Evolutionary conservation across 1,140 invertebrate genomes (phyloP), one percentile per base, ranked within the genome.

Genomic region (Triops cancriformis): DNA sequence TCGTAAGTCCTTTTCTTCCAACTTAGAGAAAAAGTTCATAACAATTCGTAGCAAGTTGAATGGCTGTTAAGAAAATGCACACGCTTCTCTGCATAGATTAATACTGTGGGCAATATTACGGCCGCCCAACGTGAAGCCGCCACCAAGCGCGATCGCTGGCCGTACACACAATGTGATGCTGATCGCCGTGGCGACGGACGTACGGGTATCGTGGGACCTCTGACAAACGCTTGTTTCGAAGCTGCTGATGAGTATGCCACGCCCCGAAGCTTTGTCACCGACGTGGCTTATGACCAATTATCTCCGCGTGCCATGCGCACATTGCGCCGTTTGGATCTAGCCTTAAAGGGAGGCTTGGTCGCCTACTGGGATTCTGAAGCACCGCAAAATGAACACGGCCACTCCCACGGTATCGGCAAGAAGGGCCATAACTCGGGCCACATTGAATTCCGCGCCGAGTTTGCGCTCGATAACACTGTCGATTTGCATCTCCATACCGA

Each of bases 281-380:
- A 80, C 31, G 51, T 79, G 42, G 7, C 80, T 11, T 80, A 80
- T 74, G 76, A 31, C 31, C 73, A 80, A 51, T 41, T 80, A n/a
- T 79, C 79, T 45, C 41, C 74, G 23, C 77, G 79, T 26, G 78
- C 75, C 64, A 79, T 74, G 77, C 41, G 37, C 26, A 37, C 79
- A 64, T 73, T 81, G 37, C 23, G 26, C 14, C 75, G 78, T 26
- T 26, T 79, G 28, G 76, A 80, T 26, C 79, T 72, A 26, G 31
- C 77, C 14, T 26, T 81, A 9, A 78, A 79, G 74, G 77, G 79
- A 43, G 80, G 72, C 45, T 72, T 81, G 26, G 72, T 81, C 42
- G 73, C 80, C n/a, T 81, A 81, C 78, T 80, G 79, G 80, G 80
- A 80, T 26, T 76, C 79, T 64, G 45, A 80, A 28, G 75, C 79